Evolutionary conservation across 2,113 vertebrate genomes (phyloP).

Genomic region (Thomomys bottae): DNA sequence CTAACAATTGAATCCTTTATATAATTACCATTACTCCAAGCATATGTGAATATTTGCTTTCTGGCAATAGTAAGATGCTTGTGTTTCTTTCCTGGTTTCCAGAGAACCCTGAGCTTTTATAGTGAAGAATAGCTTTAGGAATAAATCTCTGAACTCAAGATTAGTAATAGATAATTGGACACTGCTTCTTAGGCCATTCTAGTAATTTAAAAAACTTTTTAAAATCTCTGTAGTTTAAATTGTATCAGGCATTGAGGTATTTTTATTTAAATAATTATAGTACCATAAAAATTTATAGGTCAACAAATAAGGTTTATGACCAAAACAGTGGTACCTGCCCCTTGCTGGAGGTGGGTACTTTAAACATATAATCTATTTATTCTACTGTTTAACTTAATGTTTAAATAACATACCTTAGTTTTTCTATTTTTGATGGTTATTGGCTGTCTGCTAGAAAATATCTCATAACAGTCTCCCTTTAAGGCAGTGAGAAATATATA

Average conservation of each 20-base stretch:
- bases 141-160: background rate
- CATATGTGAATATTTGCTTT: constrained; percentile 23
- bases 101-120: background rate
- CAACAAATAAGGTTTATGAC: background rate
- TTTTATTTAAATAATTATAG: background rate
- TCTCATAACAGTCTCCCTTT: background rate
- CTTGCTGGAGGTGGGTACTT: background rate
- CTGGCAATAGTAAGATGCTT: background rate
- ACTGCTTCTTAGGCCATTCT: background rate
- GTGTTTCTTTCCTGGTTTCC: constrained; percentile 35
- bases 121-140: background rate
- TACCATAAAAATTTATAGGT: background rate
- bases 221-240: background rate
- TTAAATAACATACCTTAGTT: constrained; percentile 8
- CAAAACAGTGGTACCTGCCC: background rate
- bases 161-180: background rate
- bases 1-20: background rate
- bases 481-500: background rate
- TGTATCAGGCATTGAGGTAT: background rate
- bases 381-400: constrained; percentile 14
- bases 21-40: background rate
- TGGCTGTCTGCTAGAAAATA: background rate
- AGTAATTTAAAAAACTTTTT: constrained; percentile 9
- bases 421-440: background rate
- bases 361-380: constrained; percentile 1